Percentiles rank a stretch among this genome's conserved stretches.
phyloP scores from a whole-genome alignment of 2,113 vertebrate species.

The Panthera leo region DNA sequence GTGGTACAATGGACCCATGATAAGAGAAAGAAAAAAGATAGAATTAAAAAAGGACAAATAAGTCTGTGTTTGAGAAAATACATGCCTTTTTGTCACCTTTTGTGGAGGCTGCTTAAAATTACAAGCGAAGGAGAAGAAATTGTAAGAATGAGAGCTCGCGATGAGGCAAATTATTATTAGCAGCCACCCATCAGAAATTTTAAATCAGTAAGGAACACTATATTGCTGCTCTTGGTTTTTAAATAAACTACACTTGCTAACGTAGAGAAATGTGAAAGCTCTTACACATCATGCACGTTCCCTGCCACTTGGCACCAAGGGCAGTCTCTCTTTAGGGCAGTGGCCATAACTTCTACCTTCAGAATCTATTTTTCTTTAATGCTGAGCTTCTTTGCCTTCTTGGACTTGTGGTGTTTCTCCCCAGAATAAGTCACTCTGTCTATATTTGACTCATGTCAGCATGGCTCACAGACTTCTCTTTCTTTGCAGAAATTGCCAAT shows the following conservation, averaged over 20 bases:
- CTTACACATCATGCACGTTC: accelerated
- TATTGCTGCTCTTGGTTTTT: neutral
- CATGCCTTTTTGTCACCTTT: neutral
- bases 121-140: neutral
- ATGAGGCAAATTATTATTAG: neutral
- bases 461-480: neutral
- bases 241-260: neutral
- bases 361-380: neutral
- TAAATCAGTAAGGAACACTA: neutral
- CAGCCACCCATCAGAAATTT: neutral
- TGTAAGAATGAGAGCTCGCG: neutral
- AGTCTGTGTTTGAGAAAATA: neutral
- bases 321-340: neutral
- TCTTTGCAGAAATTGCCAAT: neutral
- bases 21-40: neutral
- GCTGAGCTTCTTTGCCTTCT: neutral
- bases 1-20: neutral
- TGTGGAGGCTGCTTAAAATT: neutral
- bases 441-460: neutral
- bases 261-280: neutral
- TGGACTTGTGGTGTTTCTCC: neutral
- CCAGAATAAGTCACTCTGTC: neutral
- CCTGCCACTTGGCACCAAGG: neutral
- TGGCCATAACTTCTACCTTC: neutral
- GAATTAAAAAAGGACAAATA: neutral